A percentile compares a stretch with the other conserved stretches of the same genome.
Evolutionary conservation across 1,140 invertebrate species (phyloP).

Genomic region (Drosophila eugracilis): DNA sequence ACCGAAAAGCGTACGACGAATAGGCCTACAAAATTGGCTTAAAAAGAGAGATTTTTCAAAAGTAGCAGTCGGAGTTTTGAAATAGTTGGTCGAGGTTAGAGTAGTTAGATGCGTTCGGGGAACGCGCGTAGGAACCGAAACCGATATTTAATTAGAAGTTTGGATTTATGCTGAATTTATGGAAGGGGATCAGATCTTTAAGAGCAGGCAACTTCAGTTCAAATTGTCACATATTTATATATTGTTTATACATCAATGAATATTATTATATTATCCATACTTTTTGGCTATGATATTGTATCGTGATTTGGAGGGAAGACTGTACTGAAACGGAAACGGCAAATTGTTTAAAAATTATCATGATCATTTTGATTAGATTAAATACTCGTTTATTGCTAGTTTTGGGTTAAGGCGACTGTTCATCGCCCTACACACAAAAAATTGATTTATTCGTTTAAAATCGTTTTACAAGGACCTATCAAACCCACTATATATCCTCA

Average conservation of each 20-base stretch:
- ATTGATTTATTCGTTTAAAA: slow-evolving; percentile 1
- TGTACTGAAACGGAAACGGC: slow-evolving; percentile 20
- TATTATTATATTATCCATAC: slow-evolving; percentile 21
- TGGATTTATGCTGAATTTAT: slow-evolving; percentile 17
- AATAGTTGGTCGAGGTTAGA: slow-evolving; percentile 17
- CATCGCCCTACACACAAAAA: neutral
- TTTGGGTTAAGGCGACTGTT: slow-evolving; percentile 10
- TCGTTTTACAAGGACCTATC: slow-evolving; percentile 4
- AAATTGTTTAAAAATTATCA: slow-evolving; percentile 21
- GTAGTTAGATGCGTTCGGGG: slow-evolving; percentile 51
- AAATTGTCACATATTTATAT: slow-evolving; percentile 57
- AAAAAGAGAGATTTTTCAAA: slow-evolving; percentile 17
- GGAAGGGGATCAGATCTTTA: slow-evolving; percentile 10
- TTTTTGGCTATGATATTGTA: slow-evolving; percentile 11
- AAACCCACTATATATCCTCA: slow-evolving; percentile 1
- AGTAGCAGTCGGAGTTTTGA: slow-evolving; percentile 10
- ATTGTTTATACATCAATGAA: slow-evolving; percentile 36
- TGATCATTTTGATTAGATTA: slow-evolving; percentile 18
- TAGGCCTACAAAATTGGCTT: slow-evolving; percentile 15
- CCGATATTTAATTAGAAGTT: slow-evolving; percentile 38
- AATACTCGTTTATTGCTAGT: slow-evolving; percentile 16
- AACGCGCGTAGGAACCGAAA: slow-evolving; percentile 47
- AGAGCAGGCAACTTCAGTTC: slow-evolving; percentile 55
- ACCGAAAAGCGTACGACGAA: slow-evolving; percentile 26
- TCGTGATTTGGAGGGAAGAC: slow-evolving; percentile 34